These are phyloP conservation scores for Scleropages formosus DNA, from an alignment of 2,797 vertebrate species.

Conservation along the genomic window DNA sequence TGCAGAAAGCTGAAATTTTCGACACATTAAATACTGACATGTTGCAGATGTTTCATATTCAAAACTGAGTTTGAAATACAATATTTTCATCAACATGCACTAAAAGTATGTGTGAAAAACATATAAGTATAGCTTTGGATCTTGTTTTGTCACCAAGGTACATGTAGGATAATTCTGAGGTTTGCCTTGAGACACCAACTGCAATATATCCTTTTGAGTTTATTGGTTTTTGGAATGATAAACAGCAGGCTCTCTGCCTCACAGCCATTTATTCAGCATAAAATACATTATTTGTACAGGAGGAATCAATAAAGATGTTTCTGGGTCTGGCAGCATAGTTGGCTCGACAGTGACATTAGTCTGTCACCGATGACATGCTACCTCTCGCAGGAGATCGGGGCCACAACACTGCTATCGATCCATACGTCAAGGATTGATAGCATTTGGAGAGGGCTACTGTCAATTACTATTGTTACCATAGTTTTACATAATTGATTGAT, in stretches of 20 bases:
- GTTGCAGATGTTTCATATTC: too few species aligned
- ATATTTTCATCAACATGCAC: background rate
- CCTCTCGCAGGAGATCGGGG: conserved; percentile 90
- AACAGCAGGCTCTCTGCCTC: conserved; percentile 96
- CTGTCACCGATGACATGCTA: conserved; percentile 97
- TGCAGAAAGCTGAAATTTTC: background rate
- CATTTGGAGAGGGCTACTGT: conserved; percentile 82
- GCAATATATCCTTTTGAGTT: conserved; percentile 92
- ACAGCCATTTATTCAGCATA: conserved; percentile 98
- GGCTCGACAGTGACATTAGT: conserved; percentile 98
- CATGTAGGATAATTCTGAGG: conserved; percentile 81
- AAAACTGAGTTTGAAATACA: background rate
- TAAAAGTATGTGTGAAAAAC: conserved; percentile 26
- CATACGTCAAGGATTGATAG: conserved; percentile 97
- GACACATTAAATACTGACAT: background rate
- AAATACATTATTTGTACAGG: conserved; percentile 97
- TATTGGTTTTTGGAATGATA: conserved; percentile 95
- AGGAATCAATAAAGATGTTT: conserved; percentile 98
- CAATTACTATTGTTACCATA: conserved; percentile 41
- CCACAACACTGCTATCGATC: conserved; percentile 98
- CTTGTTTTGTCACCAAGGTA: conserved; percentile 78
- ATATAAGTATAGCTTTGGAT: conserved; percentile 59
- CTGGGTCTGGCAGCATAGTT: conserved; percentile 90
- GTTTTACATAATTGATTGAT: too few species aligned
- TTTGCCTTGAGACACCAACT: conserved; percentile 88